Evolutionary conservation across 2,113 vertebrate genomes (phyloP).

Genomic region (Lepus timidus): DNA sequence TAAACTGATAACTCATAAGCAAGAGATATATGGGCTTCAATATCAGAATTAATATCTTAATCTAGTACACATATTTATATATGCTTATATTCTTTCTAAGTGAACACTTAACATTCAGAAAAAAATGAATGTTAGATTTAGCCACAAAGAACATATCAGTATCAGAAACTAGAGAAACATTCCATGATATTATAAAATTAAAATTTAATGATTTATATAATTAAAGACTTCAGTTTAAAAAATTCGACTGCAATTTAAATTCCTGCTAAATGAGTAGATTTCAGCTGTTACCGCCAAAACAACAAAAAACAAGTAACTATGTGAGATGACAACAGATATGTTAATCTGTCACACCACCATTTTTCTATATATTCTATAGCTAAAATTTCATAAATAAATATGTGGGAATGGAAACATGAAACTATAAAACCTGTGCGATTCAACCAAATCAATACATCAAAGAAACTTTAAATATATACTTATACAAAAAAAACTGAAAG

Average conservation of each 20-base stretch:
- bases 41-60: conserved; percentile 21
- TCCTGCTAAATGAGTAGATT: not conserved
- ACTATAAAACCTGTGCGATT: not conserved
- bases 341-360: not conserved
- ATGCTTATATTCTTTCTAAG: conserved; percentile 16
- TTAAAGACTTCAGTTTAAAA: not conserved
- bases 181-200: not conserved
- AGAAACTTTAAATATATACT: not conserved
- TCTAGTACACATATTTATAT: not conserved
- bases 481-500: conserved; percentile 8
- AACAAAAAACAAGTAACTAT: not conserved
- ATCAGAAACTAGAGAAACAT: conserved; percentile 18
- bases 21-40: not conserved
- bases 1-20: not conserved
- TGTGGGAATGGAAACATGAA: not conserved
- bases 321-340: not conserved
- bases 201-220: not conserved
- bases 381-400: conserved; percentile 42
- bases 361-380: not conserved
- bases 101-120: conserved; percentile 22
- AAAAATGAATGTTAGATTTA: not conserved
- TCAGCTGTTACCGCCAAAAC: not conserved
- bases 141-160: not conserved
- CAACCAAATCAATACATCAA: not conserved
- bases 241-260: not conserved